Evolutionary conservation across 2,888 invertebrate species (phyloP).

Genomic region (Lasioglossum lativentre): DNA sequence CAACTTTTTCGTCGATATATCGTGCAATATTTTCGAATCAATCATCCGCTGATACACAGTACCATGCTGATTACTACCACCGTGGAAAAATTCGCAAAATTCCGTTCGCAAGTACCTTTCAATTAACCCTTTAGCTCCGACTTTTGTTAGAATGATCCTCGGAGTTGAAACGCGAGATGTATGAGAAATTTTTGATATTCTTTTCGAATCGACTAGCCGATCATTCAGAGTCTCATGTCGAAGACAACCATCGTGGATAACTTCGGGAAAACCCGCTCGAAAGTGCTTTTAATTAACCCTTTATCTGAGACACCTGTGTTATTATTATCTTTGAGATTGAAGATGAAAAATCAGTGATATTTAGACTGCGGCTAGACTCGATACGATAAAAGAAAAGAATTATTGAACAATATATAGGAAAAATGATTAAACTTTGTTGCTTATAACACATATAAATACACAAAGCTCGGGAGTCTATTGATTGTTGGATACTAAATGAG

Average conservation of each 20-base stretch:
- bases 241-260: neutral
- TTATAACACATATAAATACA: too few relatives aligned
- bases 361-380: too few relatives aligned
- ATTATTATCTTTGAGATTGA: too few relatives aligned
- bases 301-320: too few relatives aligned
- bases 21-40: constrained; percentile 27
- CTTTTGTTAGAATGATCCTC: neutral
- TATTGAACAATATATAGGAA: too few relatives aligned
- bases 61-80: neutral
- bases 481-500: neutral
- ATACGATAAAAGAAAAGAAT: too few relatives aligned
- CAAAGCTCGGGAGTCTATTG: neutral
- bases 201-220: too few relatives aligned
- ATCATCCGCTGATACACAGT: neutral
- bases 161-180: neutral
- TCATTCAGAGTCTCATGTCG: too few relatives aligned
- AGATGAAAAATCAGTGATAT: too few relatives aligned
- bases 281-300: neutral
- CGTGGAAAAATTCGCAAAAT: neutral
- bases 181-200: too few relatives aligned
- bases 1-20: constrained; percentile 55
- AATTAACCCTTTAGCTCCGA: neutral
- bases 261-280: neutral
- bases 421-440: too few relatives aligned
- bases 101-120: neutral